Evolutionary conservation across 2,797 vertebrate species (phyloP), one percentile per base, ranked within the genome.

Genomic region (Scolopax bukidnonensis): DNA sequence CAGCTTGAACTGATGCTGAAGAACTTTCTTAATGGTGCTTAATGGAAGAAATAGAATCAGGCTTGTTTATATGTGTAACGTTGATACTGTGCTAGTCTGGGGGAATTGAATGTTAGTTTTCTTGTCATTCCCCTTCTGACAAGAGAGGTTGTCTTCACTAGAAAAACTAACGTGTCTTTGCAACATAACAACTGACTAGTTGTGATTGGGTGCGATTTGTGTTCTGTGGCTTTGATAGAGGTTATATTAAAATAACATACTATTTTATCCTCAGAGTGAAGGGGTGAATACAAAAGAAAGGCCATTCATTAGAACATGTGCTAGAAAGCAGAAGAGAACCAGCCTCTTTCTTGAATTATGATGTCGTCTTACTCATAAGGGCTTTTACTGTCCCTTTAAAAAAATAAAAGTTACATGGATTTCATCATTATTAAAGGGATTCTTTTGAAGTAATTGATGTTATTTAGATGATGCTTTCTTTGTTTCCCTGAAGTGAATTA

Each of bases 251-350:
- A 84, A 50, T 57, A 75, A 56, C 24, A 64, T 64, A 79, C 5
- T 36, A 4, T 19, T 89, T 68, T 87, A 48, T 57, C 7, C 38
- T 81, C 14, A 14, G 20, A 71, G 53, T n/a, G 32, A 47, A 80
- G 25, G 51, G 16, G 33, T 75, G 60, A 74, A 64, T 60, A 33
- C 84, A 87, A 69, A 3, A 60, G n/a, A 67, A 54, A 79, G 60
- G 40, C 43, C 36, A 2, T 30, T n/a, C 8, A 17, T 41, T 6
- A 67, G 28, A 85, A 8, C 0, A 0, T 12, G 30, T 71, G 38
- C 54, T 84, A 11, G 23, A 64, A 68, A 60, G 40, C 63, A 45
- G 69, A 53, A 13, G 28, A 73, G 63, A 61, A 11, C 12, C 23
- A 79, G 16, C n/a, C 28, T 33, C 8, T 91, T 87, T 60, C 33